A percentile compares a stretch with the other conserved stretches of the same genome.
Evolutionary conservation across 2,797 vertebrate species (phyloP).

Genomic region (Poliocrania exsul): DNA sequence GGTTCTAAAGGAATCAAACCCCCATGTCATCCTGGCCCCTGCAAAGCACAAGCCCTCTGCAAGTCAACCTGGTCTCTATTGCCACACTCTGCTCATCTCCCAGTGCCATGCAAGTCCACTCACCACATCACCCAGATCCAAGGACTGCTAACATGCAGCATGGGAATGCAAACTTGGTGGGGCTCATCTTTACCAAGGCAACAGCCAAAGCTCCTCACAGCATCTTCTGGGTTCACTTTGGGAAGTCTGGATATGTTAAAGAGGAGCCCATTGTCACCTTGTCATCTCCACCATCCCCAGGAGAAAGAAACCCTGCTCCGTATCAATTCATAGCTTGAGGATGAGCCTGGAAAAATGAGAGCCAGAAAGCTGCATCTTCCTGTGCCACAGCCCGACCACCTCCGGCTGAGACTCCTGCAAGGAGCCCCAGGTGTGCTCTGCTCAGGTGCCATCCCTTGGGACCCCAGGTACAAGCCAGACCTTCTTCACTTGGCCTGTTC

Average conservation of each 20-base stretch:
- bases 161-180: background rate
- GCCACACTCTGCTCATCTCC: background rate
- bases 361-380: background rate
- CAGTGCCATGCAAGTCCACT: background rate
- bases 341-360: background rate
- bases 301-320: background rate
- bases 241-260: background rate
- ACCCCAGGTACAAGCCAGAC: background rate
- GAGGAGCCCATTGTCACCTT: rapidly evolving
- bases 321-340: background rate
- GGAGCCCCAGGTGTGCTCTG: background rate
- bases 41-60: background rate
- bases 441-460: background rate
- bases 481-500: background rate
- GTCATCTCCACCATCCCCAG: rapidly evolving
- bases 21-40: background rate
- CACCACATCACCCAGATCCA: background rate
- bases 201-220: background rate
- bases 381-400: rapidly evolving
- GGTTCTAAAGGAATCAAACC: background rate
- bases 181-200: background rate
- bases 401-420: rapidly evolving
- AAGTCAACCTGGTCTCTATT: background rate
- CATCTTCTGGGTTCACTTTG: rapidly evolving
- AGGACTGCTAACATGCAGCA: background rate